A percentile compares a stretch with the other conserved stretches of the same genome.
Conservation (phyloP, 2,888 invertebrate genomes). For the Antheraea yamamai region DNA sequence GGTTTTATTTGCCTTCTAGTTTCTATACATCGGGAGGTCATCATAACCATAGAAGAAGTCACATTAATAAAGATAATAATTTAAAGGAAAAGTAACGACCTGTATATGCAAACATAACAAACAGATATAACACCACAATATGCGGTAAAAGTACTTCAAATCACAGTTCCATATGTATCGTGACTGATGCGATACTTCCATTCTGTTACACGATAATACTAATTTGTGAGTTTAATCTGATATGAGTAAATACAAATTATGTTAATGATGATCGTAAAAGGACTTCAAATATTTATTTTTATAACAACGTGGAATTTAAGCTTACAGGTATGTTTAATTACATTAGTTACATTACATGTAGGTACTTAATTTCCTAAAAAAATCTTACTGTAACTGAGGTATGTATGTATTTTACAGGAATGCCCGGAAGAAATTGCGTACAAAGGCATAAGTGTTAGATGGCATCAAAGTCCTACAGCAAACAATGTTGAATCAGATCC, state of each 20-base stretch:
- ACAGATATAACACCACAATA: slow-evolving; percentile 28
- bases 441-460: slow-evolving; percentile 56
- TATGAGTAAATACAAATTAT: neutral
- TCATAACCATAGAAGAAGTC: neutral
- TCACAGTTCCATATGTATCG: slow-evolving; percentile 23
- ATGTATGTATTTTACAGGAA: slow-evolving; percentile 44
- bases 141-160: slow-evolving; percentile 32
- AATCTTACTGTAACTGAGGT: neutral
- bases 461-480: slow-evolving; percentile 52
- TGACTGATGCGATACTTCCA: slow-evolving; percentile 14
- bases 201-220: neutral
- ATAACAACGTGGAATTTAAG: slow-evolving; percentile 14
- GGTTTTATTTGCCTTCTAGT: neutral
- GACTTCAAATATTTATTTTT: slow-evolving; percentile 5
- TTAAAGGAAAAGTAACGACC: neutral
- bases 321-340: slow-evolving; percentile 27
- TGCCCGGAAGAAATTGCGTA: slow-evolving; percentile 60
- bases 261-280: neutral
- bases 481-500: slow-evolving; percentile 58
- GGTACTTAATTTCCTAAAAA: no score
- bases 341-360: no score
- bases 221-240: neutral
- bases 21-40: neutral
- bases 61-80: neutral
- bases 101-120: slow-evolving; percentile 1